Base-by-base conservation (phyloP, 2,797 vertebrate genomes). In the Vultur gryphus region DNA sequence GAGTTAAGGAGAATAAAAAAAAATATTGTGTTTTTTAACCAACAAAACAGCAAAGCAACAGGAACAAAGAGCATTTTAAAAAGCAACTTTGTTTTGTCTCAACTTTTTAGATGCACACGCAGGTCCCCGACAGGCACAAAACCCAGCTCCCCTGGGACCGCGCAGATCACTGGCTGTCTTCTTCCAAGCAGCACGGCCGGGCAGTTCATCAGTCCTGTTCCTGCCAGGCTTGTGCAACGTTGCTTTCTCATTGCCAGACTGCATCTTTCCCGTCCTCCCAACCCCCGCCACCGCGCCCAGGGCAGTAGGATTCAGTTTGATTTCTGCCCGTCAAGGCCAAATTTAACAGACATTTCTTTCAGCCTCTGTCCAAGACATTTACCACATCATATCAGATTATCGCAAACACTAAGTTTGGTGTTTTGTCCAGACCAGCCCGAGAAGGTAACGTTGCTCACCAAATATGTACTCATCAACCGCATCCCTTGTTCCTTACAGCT, bases 211-310 rank as follows among this genome's bases (percentile, higher is more conserved):
- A 13, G 33, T 7, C 43, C n/a, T 1, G 37, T 1, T 46, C 33
- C 41, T 7, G 46, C 80, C 31, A 4, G 44, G 44, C 16, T 57
- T 3, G 8, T 2, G 20, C 58, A 26, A n/a, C 0, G 4, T 4
- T 28, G 18, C 33, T 6, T 12, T 21, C n/a, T 29, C n/a, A 0
- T 8, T 6, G 17, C 7, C 17, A 3, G 25, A 4, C 6, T 0
- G 16, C 48, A 21, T 9, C 72, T 12, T 41, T 29, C 11, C 29
- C 4, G 3, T 18, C 70, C 24, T 35, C 11, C 18, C 7, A 44
- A 24, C 21, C 8, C 37, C 28, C 1, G 37, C 5, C 6, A 3
- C 5, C 3, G 2, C 0, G 2, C 33, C 6, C 10, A 5, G 9
- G 33, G 55, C 20, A 6, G 29, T 1, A 19, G 41, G 23, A 7